These are phyloP conservation scores for Aphaenogaster rudis DNA, from an alignment of 1,140 invertebrate genomes.

Conservation along the genomic window DNA sequence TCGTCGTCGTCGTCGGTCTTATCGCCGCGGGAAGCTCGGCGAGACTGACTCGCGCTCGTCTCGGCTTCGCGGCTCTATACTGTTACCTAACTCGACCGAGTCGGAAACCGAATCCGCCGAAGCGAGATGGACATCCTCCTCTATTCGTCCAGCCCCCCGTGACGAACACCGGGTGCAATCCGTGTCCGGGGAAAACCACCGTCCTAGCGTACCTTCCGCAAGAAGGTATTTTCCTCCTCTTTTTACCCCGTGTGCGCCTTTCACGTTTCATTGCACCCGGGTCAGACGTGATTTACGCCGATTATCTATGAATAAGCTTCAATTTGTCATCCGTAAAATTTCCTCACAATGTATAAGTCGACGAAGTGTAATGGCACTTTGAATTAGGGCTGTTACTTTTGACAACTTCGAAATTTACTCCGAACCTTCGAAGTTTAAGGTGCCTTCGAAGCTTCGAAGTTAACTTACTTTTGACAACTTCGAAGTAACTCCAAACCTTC, in stretches of 20 bases:
- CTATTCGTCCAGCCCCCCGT: neutral
- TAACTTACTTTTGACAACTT: no score
- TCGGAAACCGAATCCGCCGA: conserved; percentile 38
- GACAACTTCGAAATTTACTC: no score
- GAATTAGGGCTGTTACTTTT: no score
- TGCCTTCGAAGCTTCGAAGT: no score
- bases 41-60: conserved; percentile 61
- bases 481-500: no score
- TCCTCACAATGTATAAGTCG: neutral
- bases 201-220: neutral
- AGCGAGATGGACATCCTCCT: neutral
- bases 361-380: neutral
- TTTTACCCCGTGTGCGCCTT: neutral
- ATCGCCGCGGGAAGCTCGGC: conserved; percentile 40
- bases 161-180: conserved; percentile 25
- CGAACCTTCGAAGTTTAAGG: no score
- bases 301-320: neutral
- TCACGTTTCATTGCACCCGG: neutral
- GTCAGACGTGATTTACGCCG: neutral
- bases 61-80: conserved; percentile 25
- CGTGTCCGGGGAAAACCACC: conserved; percentile 27
- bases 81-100: conserved; percentile 69
- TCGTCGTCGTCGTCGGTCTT: conserved; percentile 36
- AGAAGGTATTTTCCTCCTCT: neutral
- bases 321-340: neutral